Conservation (phyloP, 2,113 vertebrate genomes). For the Gorsachius goisagi region DNA sequence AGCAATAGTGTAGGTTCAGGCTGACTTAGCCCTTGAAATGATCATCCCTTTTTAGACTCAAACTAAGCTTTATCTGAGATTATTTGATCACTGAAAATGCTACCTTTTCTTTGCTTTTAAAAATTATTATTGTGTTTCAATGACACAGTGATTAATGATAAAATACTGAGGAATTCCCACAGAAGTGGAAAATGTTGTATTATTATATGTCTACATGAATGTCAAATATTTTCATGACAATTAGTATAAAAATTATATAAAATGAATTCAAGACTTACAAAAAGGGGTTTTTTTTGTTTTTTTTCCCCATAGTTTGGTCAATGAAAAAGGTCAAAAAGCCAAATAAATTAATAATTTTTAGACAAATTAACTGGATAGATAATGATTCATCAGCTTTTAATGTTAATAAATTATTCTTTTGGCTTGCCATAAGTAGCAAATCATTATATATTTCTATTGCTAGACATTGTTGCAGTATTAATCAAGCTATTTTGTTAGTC, state of each 20-base stretch:
- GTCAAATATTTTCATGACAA: neutral
- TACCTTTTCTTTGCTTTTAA: rapidly evolving
- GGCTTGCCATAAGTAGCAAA: neutral
- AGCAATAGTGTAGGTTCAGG: neutral
- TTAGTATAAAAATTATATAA: neutral
- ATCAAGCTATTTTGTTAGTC: neutral
- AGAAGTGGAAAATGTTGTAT: neutral
- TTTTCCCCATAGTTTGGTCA: rapidly evolving
- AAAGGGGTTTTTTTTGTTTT: neutral
- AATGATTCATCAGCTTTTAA: constrained; percentile 14
- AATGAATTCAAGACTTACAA: neutral
- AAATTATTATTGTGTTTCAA: neutral
- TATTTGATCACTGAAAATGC: neutral
- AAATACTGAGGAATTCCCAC: neutral
- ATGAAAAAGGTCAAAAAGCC: neutral
- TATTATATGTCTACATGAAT: neutral
- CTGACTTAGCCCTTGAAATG: neutral
- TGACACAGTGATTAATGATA: neutral
- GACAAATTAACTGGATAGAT: neutral
- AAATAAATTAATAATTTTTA: constrained; percentile 12
- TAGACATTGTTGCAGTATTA: constrained; percentile 7
- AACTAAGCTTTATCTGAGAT: neutral
- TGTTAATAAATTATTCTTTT: constrained; percentile 17
- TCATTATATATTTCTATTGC: neutral
- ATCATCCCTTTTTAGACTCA: neutral